Evolutionary conservation across 2,113 vertebrate genomes (phyloP).

Genomic region (Platanista minor): DNA sequence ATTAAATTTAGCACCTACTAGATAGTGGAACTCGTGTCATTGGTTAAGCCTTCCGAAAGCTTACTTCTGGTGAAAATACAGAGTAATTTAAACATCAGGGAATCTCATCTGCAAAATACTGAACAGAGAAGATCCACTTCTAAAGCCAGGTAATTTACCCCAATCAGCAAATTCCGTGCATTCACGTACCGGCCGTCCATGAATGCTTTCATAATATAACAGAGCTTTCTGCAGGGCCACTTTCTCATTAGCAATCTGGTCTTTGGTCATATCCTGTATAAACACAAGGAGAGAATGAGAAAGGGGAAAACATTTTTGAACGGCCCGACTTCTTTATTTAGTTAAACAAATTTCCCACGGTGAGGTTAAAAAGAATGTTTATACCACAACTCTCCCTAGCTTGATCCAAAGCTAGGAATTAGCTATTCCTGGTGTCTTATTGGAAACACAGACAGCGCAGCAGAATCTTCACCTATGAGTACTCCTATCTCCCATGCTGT

Average conservation of each 20-base stretch:
- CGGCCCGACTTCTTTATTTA: background rate
- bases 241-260: conserved; percentile 94
- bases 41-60: background rate
- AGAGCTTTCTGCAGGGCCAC: conserved; percentile 94
- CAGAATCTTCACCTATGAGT: background rate
- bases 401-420: background rate
- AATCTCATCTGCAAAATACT: background rate
- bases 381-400: background rate
- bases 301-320: background rate
- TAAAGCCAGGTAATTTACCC: background rate
- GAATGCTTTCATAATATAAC: conserved; percentile 94
- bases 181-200: conserved; percentile 92
- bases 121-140: background rate
- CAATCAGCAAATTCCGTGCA: background rate
- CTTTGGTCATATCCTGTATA: conserved; percentile 95
- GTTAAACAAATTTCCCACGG: background rate
- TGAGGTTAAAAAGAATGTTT: background rate
- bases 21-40: background rate
- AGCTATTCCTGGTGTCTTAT: background rate
- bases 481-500: fast-evolving
- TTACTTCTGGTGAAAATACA: background rate
- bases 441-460: background rate
- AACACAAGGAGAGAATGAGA: conserved; percentile 30
- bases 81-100: background rate
- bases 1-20: background rate